Evolutionary conservation across 2,113 vertebrate species (phyloP).

Genomic region (Oenanthe melanoleuca): DNA sequence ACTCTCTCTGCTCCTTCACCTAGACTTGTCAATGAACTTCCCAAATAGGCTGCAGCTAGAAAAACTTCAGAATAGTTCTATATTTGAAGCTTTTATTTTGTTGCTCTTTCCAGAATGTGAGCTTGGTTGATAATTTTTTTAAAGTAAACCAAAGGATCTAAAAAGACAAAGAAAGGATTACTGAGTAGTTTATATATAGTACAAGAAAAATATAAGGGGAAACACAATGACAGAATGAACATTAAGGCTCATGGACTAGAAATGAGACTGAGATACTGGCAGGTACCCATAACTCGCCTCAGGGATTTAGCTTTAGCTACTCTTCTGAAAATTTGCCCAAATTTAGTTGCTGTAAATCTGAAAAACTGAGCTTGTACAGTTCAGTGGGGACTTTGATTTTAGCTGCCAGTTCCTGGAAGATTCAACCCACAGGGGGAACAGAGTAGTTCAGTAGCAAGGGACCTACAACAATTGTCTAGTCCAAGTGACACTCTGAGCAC

Average conservation of each 20-base stretch:
- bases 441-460: neutral
- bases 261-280: neutral
- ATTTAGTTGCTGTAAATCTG: neutral
- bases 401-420: neutral
- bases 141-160: neutral
- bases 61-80: neutral
- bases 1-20: neutral
- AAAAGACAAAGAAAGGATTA: neutral
- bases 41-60: neutral
- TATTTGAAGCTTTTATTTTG: neutral
- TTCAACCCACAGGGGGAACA: neutral
- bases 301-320: neutral
- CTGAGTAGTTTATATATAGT: neutral
- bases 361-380: neutral
- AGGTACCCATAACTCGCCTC: neutral
- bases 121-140: neutral
- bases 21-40: neutral
- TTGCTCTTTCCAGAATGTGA: neutral
- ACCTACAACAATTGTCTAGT: neutral
- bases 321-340: neutral
- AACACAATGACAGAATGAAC: neutral
- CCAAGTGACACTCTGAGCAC: neutral
- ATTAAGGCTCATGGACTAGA: neutral
- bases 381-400: neutral
- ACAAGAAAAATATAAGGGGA: neutral